These are phyloP conservation scores for Erpobdella octoculata DNA, from an alignment of 2,888 invertebrate species.

Conservation along the genomic window DNA sequence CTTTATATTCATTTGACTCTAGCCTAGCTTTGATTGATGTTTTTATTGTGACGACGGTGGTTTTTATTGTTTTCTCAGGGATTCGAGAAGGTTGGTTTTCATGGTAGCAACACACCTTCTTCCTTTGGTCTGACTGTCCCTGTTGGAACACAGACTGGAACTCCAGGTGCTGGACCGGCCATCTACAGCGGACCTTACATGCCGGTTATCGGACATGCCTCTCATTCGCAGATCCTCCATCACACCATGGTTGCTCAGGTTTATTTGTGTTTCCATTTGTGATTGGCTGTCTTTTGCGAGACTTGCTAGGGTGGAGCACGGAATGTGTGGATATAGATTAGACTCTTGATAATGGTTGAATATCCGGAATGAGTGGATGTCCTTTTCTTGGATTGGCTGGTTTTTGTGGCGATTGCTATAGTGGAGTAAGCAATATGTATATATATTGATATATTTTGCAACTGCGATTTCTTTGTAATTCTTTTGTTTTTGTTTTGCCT, in stretches of 20 bases:
- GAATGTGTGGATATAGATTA: too few species aligned
- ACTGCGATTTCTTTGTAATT: too few species aligned
- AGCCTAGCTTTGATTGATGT: background rate
- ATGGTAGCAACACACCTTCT: constrained; percentile 29
- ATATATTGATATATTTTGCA: background rate
- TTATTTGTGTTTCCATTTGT: background rate
- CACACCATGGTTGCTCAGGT: constrained; percentile 27
- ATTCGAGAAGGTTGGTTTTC: constrained; percentile 29
- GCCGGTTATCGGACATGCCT: constrained; percentile 22
- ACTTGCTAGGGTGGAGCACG: background rate
- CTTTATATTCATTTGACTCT: constrained; percentile 1
- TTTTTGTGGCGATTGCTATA: background rate
- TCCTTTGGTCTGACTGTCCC: constrained; percentile 27
- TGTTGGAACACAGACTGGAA: constrained; percentile 3
- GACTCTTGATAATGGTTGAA: too few species aligned
- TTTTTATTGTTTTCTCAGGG: constrained; percentile 13
- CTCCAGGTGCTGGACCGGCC: constrained; percentile 22
- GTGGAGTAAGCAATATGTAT: background rate
- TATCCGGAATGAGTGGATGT: too few species aligned
- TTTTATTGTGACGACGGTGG: background rate
- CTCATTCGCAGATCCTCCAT: constrained; percentile 28
- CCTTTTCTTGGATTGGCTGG: background rate
- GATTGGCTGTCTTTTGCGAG: background rate
- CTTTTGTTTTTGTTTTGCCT: too few species aligned
- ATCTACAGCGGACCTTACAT: constrained; percentile 24